A percentile compares a stretch with the other conserved stretches of the same genome.
Evolutionary conservation across 2,797 vertebrate species (phyloP).

Genomic region (Scomberomorus guttatus): DNA sequence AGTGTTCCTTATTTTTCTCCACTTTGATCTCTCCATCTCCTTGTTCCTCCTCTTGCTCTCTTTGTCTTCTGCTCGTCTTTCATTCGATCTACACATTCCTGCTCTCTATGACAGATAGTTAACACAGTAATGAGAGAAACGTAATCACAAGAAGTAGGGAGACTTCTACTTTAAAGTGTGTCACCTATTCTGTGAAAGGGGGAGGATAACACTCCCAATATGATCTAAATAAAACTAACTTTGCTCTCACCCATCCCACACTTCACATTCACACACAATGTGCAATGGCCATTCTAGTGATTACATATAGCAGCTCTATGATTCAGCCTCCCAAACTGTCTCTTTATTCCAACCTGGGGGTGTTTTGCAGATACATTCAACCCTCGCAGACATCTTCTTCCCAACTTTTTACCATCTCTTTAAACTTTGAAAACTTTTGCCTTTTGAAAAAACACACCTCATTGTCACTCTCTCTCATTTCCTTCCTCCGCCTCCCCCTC

Average conservation of each 20-base stretch:
- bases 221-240: slow-evolving; percentile 50
- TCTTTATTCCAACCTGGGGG: slow-evolving; percentile 62
- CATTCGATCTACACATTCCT: background rate
- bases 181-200: slow-evolving; percentile 10
- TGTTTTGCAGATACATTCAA: slow-evolving; percentile 58
- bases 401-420: slow-evolving; percentile 47
- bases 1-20: background rate
- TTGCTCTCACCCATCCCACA: slow-evolving; percentile 45
- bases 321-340: slow-evolving; percentile 54
- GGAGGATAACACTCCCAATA: slow-evolving; percentile 21
- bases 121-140: slow-evolving; percentile 10
- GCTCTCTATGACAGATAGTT: background rate
- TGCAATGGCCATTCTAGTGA: slow-evolving; percentile 39
- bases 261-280: slow-evolving; percentile 38
- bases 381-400: slow-evolving; percentile 41
- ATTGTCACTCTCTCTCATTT: slow-evolving; percentile 43
- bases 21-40: background rate
- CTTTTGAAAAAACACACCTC: slow-evolving; percentile 35
- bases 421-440: slow-evolving; percentile 64
- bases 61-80: background rate
- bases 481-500: slow-evolving; percentile 19
- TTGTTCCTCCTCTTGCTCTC: background rate
- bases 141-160: slow-evolving; percentile 14
- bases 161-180: slow-evolving; percentile 15
- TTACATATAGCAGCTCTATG: slow-evolving; percentile 48